phyloP scores from a whole-genome alignment of 2,113 vertebrate species.

The Calyptommatus sinebrachiatus region DNA sequence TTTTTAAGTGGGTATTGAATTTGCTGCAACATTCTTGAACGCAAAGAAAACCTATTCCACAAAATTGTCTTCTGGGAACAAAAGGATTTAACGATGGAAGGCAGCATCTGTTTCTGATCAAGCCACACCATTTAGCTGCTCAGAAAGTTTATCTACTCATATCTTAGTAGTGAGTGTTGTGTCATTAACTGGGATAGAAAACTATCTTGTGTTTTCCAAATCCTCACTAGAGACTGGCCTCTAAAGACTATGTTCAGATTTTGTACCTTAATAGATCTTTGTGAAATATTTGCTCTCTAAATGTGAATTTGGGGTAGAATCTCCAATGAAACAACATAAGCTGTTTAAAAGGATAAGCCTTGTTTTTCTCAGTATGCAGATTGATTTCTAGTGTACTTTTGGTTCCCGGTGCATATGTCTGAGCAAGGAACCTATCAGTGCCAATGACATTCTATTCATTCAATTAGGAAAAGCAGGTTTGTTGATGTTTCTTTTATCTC shows the following conservation, averaged over 20 bases:
- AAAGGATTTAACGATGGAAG: conserved; percentile 50
- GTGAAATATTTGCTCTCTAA: not conserved
- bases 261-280: not conserved
- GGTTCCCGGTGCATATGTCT: too few species aligned
- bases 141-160: conserved; percentile 41
- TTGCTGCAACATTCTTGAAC: not conserved
- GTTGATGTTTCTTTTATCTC: too few species aligned
- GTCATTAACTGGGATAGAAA: conserved; percentile 32
- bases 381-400: too few species aligned
- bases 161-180: conserved; percentile 21
- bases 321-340: not conserved
- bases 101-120: conserved; percentile 41
- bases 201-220: not conserved
- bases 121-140: conserved; percentile 56
- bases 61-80: conserved; percentile 53
- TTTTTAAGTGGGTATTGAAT: not conserved
- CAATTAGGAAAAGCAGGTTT: too few species aligned
- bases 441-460: too few species aligned
- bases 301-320: not conserved
- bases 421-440: too few species aligned
- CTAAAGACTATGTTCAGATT: not conserved
- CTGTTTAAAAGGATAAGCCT: not conserved
- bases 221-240: not conserved
- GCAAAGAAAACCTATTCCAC: conserved; percentile 15
- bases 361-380: not conserved